Conservation (phyloP, 2,797 vertebrate species). For the Enteromius fasciolatus region DNA sequence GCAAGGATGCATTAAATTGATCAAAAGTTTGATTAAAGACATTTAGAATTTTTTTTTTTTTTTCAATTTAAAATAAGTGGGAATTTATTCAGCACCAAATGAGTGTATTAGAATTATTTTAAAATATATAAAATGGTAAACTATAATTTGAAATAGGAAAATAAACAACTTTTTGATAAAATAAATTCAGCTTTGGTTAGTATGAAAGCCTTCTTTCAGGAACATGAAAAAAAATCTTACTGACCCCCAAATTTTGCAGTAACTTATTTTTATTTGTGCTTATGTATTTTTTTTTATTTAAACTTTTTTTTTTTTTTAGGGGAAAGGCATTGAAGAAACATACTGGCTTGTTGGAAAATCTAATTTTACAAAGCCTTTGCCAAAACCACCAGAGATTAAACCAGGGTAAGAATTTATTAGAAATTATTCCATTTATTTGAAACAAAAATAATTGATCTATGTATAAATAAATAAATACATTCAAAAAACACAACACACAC, state of each 20-base stretch:
- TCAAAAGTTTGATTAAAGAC: neutral
- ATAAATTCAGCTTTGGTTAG: neutral
- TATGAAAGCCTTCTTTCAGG: neutral
- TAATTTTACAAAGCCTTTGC: constrained; percentile 80
- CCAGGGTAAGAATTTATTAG: constrained; percentile 75
- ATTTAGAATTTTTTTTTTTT: too few species aligned
- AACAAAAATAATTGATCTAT: neutral
- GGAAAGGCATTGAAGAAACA: constrained; percentile 85
- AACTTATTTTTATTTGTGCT: neutral
- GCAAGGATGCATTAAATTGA: neutral
- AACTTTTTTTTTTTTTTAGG: constrained; percentile 66
- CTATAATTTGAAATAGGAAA: neutral
- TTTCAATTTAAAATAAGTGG: neutral
- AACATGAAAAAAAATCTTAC: neutral
- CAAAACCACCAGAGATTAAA: constrained; percentile 82
- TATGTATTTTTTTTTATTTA: neutral
- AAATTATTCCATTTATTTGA: neutral
- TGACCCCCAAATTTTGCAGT: neutral
- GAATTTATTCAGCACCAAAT: neutral
- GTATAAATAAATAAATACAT: neutral
- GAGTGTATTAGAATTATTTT: neutral
- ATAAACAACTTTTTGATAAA: neutral
- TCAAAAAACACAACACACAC: too few species aligned
- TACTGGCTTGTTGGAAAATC: constrained; percentile 84
- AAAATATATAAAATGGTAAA: neutral